Evolutionary conservation across 2,888 invertebrate species (phyloP), one percentile per base, ranked within the genome.

Genomic region (Lasius platythorax): DNA sequence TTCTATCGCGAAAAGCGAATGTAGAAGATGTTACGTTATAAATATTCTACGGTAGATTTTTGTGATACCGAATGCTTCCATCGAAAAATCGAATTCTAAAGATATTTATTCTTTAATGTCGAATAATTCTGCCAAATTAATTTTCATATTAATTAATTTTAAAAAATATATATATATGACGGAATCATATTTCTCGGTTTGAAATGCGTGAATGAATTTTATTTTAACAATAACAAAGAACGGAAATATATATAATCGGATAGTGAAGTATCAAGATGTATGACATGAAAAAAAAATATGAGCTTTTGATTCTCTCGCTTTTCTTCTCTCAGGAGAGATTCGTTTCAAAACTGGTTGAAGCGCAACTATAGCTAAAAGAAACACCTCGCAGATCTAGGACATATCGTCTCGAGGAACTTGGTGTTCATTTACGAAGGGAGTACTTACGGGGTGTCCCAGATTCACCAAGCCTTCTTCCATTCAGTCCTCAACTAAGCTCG

Each of bases 351-450:
- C 67, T 66, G 9, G 28, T 40, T 76, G 23, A 75, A 61, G 30
- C 43, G 15, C 74, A 68, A 40, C 53, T 56, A 15, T 76, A 30
- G n/a, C 5, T 68, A 40, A 78, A 56, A 56, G 40, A 43, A n/a
- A 68, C 53, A 68, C 28, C 53, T 28, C 40, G 53, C 56, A 78
- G 40, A 43, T 56, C 78, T 78, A n/a, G 68, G 40, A 56, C 78
- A 68, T 67, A 46, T 33, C n/a, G 37, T 84, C 46, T 58, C 43
- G n/a, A 30, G 46, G 46, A 83, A 53, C 37, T 85, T 83, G n/a
- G 11, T 30, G 63, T 58, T 28, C 23, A 70, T 67, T 82, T 67
- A 18, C 9, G 28, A 58, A 66, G 40, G 63, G 40, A 63, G 9
- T 18, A 18, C 70, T n/a, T 78, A 78, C 70, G 40, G 56, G 28